Conservation (phyloP, 2,888 invertebrate species). For the Caenorhabditis wallacei region DNA sequence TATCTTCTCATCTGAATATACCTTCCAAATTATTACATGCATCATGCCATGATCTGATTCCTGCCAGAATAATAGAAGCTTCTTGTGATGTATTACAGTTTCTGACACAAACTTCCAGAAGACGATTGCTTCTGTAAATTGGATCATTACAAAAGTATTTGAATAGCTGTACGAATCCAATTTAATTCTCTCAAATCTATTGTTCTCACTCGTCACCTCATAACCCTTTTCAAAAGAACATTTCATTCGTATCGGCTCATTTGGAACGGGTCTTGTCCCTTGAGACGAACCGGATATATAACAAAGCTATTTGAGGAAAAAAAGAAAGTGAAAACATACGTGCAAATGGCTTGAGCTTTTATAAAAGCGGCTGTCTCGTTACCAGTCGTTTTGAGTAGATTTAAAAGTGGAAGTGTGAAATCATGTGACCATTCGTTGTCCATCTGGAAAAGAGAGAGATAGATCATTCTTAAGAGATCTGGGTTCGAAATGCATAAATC, state of each 20-base stretch:
- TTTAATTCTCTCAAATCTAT: constrained; percentile 5
- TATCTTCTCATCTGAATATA: background rate
- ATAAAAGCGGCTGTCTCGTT: constrained; percentile 75
- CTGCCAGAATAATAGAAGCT: constrained; percentile 68
- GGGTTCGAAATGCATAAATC: no score
- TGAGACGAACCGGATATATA: constrained; percentile 29
- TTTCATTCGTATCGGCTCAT: constrained; percentile 43
- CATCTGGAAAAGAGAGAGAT: no score
- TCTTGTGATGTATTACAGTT: constrained; percentile 71
- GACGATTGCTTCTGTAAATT: constrained; percentile 65
- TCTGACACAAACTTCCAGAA: constrained; percentile 64
- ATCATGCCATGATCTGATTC: constrained; percentile 66
- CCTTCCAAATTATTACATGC: constrained; percentile 64
- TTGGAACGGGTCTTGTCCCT: constrained; percentile 34
- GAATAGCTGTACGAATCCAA: constrained; percentile 46
- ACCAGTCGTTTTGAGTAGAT: constrained; percentile 71
- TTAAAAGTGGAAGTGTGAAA: constrained; percentile 75
- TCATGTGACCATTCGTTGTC: constrained; percentile 77
- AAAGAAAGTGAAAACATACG: constrained; percentile 63
- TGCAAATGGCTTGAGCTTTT: constrained; percentile 71
- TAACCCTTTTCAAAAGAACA: constrained; percentile 19
- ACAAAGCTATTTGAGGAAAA: constrained; percentile 26
- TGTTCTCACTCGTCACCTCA: constrained; percentile 30
- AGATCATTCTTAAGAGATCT: no score
- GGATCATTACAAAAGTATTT: background rate